Base-by-base conservation (phyloP, 2,797 vertebrate genomes). In the Tarsius wallacei region DNA sequence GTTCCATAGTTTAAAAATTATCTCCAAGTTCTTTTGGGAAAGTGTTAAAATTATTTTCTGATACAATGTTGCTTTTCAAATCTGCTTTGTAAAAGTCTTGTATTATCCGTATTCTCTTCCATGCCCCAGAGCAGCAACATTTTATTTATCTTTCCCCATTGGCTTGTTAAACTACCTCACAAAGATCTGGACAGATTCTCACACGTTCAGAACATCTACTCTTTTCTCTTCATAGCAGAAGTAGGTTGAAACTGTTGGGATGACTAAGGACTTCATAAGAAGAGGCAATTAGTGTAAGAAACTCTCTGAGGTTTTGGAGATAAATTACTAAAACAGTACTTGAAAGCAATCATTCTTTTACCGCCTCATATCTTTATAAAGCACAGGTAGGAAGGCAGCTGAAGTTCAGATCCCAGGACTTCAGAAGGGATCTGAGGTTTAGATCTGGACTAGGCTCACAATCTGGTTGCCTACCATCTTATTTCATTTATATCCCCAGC, bases 31-130 rank as follows among this genome's bases (percentile, higher is more conserved):
- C 91, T 77, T 28, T 28, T 57, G 28, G 4, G 8, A 95, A 93
- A 88, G 36, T 78, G 66, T 47, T 88, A 61, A 74, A 74, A 61
- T 80, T 66, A 86, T 63, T 71, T 96, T 81, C 33, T 81, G 49
- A 71, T 81, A 36, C 0, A 71, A 55, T 78, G 33, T 93, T 80
- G 59, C 55, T 90, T 76, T 85, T 51, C 55, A 86, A 86, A 86
- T 96, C 7, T 70, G 26, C 16, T 63, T 95, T 87, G 9, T 24
- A 57, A 61, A 80, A 85, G 7, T 49, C 91, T 89, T 22, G 57
- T 47, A n/a, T 80, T 78, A 47, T 59, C 53, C 12, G 24, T 68
- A 64, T 86, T 82, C 28, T 93, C 31, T 80, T 80, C 10, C 31
- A 76, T 88, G 24, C 33, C 31, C 42, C 81, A 10, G 31, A 12